These are phyloP conservation scores for Ahaetulla prasina DNA, from an alignment of 2,113 vertebrate species.

Conservation along the genomic window DNA sequence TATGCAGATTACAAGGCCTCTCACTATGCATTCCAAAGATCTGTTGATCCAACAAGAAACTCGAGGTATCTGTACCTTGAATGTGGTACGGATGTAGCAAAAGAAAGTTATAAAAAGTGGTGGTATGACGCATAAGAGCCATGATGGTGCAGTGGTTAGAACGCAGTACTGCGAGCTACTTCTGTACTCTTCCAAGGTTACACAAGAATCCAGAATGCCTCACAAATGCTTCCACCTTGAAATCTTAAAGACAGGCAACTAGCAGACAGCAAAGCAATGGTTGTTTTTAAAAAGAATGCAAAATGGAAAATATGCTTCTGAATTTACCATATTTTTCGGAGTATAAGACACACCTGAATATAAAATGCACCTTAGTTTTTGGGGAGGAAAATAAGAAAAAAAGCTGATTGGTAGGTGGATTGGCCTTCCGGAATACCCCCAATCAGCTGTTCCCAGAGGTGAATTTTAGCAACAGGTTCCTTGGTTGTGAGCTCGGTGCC, in stretches of 20 bases:
- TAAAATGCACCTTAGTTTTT: too few species aligned
- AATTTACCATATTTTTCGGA: too few species aligned
- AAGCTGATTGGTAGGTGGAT: too few species aligned
- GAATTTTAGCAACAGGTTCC: too few species aligned
- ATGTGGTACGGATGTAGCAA: neutral
- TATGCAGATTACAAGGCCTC: neutral
- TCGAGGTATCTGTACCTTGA: neutral
- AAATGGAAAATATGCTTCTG: neutral
- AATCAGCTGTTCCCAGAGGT: too few species aligned
- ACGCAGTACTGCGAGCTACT: too few species aligned
- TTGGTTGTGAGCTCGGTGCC: too few species aligned
- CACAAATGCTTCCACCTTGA: too few species aligned
- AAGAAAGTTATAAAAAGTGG: neutral
- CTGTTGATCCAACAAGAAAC: neutral
- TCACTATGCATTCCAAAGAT: neutral
- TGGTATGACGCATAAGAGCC: neutral
- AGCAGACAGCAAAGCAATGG: neutral
- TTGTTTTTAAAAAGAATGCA: neutral
- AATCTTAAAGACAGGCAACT: neutral
- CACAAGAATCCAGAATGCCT: neutral
- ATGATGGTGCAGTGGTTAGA: too few species aligned
- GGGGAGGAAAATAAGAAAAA: too few species aligned
- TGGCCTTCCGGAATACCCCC: too few species aligned
- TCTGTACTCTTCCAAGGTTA: neutral
- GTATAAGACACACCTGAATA: too few species aligned